Evolutionary conservation across 2,888 invertebrate species (phyloP).

Genomic region (Acrobasis suavella): DNA sequence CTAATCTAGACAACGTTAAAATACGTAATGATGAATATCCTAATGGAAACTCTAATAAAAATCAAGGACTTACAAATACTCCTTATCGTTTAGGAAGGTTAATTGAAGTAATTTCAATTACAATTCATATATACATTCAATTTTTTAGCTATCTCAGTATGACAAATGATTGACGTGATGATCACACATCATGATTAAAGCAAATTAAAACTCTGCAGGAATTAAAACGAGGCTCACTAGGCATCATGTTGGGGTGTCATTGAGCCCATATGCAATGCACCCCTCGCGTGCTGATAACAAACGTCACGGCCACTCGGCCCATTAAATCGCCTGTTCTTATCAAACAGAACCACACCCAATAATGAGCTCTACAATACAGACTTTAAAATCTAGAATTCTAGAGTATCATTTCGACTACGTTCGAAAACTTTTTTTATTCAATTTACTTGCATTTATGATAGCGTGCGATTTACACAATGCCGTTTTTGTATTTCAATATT

Average conservation of each 20-base stretch:
- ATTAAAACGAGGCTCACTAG: not conserved
- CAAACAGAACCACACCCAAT: slow-evolving; percentile 14
- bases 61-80: too few relatives aligned
- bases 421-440: slow-evolving; percentile 20
- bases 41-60: too few relatives aligned
- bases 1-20: too few relatives aligned
- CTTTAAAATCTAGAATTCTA: not conserved
- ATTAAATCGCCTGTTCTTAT: slow-evolving; percentile 21
- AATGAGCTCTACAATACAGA: slow-evolving; percentile 24
- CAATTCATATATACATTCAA: too few relatives aligned
- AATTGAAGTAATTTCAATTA: too few relatives aligned
- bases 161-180: not conserved
- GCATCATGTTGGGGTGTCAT: slow-evolving; percentile 14
- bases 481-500: slow-evolving; percentile 24
- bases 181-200: not conserved
- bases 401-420: slow-evolving; percentile 9
- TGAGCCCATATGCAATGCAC: slow-evolving; percentile 25
- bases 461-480: slow-evolving; percentile 27
- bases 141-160: too few relatives aligned
- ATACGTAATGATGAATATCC: too few relatives aligned
- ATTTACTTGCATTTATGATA: slow-evolving; percentile 27
- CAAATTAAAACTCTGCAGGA: not conserved
- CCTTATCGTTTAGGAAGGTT: too few relatives aligned
- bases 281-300: slow-evolving; percentile 29
- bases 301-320: slow-evolving; percentile 27